These are phyloP conservation scores for Candoia aspera DNA, from an alignment of 2,113 vertebrate species.

Conservation along the genomic window DNA sequence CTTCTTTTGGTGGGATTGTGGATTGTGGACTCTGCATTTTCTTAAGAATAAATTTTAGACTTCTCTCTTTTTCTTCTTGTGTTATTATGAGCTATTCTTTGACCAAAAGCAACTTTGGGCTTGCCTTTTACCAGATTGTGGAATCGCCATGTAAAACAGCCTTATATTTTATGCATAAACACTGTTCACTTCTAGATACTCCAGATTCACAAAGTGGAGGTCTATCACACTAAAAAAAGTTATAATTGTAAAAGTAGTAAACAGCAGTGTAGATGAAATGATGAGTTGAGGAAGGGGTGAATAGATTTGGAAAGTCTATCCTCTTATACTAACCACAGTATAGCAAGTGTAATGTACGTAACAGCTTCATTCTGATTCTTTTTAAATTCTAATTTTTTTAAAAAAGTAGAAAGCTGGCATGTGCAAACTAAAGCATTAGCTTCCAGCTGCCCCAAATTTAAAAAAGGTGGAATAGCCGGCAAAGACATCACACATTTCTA, in stretches of 20 bases:
- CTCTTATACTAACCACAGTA: background rate
- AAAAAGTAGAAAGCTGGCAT: too few relatives aligned
- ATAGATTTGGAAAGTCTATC: background rate
- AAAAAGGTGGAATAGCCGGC: too few relatives aligned
- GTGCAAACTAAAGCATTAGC: background rate
- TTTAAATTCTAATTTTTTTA: too few relatives aligned
- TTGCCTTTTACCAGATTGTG: conserved; percentile 6
- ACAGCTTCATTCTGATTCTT: background rate
- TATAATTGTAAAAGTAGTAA: background rate
- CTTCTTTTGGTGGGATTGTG: background rate
- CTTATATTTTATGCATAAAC: background rate
- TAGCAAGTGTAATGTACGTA: background rate
- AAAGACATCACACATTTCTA: background rate
- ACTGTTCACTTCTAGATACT: background rate
- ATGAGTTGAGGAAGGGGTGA: background rate
- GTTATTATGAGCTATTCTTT: background rate
- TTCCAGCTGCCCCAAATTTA: background rate
- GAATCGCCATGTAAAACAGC: conserved; percentile 41
- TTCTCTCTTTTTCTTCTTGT: background rate
- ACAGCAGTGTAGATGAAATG: background rate
- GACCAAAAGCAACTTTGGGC: conserved; percentile 5
- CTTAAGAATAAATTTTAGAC: background rate
- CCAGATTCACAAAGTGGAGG: background rate
- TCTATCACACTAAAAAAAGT: background rate
- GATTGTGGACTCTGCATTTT: background rate